Evolutionary conservation across 2,113 vertebrate species (phyloP).

Genomic region (Zapus hudsonius): DNA sequence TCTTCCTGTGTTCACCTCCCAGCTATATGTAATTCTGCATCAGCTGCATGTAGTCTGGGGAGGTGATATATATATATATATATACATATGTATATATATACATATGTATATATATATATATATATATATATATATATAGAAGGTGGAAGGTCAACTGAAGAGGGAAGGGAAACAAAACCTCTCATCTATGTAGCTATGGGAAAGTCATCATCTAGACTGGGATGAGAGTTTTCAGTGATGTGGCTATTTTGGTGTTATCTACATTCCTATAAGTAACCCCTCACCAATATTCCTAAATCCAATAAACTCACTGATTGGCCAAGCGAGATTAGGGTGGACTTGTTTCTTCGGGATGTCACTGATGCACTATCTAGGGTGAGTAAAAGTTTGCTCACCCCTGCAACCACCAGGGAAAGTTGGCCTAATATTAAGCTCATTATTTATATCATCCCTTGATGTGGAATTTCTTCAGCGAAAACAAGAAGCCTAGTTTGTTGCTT

Average conservation of each 20-base stretch:
- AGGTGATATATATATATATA: neutral
- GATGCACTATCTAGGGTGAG: neutral
- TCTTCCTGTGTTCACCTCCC: neutral
- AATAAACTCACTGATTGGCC: neutral
- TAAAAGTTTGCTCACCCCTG: neutral
- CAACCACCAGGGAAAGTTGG: neutral
- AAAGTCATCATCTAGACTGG: neutral
- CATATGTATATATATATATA: too few relatives aligned
- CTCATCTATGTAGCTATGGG: neutral
- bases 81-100: too few relatives aligned
- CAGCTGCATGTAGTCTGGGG: neutral
- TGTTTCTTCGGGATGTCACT: neutral
- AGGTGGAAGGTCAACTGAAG: neutral
- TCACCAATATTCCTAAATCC: neutral
- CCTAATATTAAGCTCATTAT: neutral
- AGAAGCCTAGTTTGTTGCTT: neutral
- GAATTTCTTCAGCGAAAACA: constrained; percentile 2
- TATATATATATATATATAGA: neutral
- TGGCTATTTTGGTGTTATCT: neutral
- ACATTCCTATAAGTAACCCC: neutral
- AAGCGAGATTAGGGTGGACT: neutral
- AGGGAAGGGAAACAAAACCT: neutral
- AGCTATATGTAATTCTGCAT: neutral
- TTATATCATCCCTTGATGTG: neutral
- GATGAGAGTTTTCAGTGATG: neutral